phyloP scores from a whole-genome alignment of 2,888 invertebrate genomes.

The Eudasyphora cyanicolor region DNA sequence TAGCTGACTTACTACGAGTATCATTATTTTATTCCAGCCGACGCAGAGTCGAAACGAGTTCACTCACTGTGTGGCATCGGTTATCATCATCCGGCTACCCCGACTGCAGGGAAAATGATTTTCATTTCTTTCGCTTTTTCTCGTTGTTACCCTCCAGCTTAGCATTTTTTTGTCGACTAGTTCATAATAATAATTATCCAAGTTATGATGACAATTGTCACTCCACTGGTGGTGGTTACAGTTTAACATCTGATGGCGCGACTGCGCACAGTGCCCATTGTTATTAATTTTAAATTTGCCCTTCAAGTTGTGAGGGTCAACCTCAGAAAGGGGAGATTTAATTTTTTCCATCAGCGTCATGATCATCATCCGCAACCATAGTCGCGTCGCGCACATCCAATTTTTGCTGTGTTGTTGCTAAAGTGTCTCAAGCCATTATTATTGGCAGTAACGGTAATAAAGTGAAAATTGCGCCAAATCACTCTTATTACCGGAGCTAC shows the following conservation, averaged over 20 bases:
- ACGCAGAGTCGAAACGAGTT: conserved; percentile 55
- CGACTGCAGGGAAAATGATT: conserved; percentile 67
- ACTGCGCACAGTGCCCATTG: neutral
- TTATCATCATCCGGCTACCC: conserved; percentile 68
- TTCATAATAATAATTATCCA: conserved; percentile 65
- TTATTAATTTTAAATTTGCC: conserved; percentile 5
- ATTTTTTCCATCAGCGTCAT: conserved; percentile 27
- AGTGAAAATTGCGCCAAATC: conserved; percentile 58
- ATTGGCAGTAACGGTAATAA: conserved; percentile 60
- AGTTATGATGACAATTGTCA: conserved; percentile 55
- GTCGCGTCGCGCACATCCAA: too few relatives aligned
- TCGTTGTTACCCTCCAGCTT: conserved; percentile 34
- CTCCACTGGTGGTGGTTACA: neutral
- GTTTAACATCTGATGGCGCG: neutral
- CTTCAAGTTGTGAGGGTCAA: conserved; percentile 40
- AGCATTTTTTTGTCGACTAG: conserved; percentile 70
- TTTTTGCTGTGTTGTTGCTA: conserved; percentile 7
- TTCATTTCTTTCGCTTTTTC: conserved; percentile 70
- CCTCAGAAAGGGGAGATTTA: conserved; percentile 36
- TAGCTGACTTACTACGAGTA: conserved; percentile 53
- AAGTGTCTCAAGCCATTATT: conserved; percentile 49
- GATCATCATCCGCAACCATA: too few relatives aligned
- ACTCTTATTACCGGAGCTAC: conserved; percentile 50
- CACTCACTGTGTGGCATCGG: conserved; percentile 61
- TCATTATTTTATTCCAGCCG: conserved; percentile 49